Percentiles rank a stretch among this genome's conserved stretches.
These are phyloP conservation scores for Oegoconia quadripuncta DNA, from an alignment of 2,888 invertebrate genomes.

Conservation along the genomic window DNA sequence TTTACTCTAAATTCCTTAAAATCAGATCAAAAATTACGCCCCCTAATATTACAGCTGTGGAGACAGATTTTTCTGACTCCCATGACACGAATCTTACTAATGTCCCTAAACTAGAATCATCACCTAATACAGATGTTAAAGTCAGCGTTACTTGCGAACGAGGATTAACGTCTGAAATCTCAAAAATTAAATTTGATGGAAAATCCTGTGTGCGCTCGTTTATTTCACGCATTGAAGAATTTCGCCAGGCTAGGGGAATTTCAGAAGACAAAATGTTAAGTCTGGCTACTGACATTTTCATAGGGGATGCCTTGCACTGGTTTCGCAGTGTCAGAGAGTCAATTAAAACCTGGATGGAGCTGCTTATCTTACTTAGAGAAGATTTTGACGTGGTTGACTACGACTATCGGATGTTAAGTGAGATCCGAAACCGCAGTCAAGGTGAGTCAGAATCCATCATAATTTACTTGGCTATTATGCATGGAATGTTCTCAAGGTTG, in stretches of 20 bases:
- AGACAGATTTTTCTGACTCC: too few relatives aligned
- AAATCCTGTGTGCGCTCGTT: slow-evolving; percentile 13
- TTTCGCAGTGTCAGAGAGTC: not conserved
- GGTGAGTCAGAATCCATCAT: slow-evolving; percentile 7
- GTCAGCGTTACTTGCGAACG: too few relatives aligned
- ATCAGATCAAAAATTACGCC: too few relatives aligned
- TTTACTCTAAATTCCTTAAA: too few relatives aligned
- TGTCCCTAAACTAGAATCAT: too few relatives aligned
- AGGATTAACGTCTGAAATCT: too few relatives aligned
- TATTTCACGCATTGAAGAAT: slow-evolving; percentile 10
- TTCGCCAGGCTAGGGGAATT: slow-evolving; percentile 1
- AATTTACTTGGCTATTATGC: slow-evolving; percentile 14
- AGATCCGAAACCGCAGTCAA: slow-evolving; percentile 8
- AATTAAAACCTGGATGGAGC: not conserved
- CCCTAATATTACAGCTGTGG: too few relatives aligned
- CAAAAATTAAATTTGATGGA: slow-evolving; percentile 13
- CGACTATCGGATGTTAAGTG: slow-evolving; percentile 13
- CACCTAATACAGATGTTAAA: too few relatives aligned
- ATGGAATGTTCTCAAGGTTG: slow-evolving; percentile 18
- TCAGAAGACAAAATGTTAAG: slow-evolving; percentile 4
- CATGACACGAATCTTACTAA: too few relatives aligned
- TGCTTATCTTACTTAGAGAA: not conserved
- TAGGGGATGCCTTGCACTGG: slow-evolving; percentile 9
- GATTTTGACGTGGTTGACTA: slow-evolving; percentile 15
- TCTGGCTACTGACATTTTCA: slow-evolving; percentile 7